Base-by-base conservation (phyloP, 2,797 vertebrate species). In the Hoplostethus mediterraneus region DNA sequence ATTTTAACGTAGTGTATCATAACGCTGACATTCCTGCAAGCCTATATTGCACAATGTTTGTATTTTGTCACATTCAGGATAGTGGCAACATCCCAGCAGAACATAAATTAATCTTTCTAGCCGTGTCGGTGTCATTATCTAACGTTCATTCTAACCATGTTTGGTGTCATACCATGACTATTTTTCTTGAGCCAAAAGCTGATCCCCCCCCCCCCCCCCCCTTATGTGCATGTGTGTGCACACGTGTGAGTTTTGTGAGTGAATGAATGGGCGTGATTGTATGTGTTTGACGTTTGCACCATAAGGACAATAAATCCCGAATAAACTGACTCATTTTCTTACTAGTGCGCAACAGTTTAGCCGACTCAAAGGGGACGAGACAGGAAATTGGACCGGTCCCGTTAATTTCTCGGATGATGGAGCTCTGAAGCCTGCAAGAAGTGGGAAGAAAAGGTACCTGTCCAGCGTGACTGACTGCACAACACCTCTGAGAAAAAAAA, bases 311-410 rank as follows among this genome's bases (percentile, higher is more conserved):
- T 77, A 87, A 90, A 88, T 80, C 75, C 77, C 82, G 91, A 95
- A 96, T 97, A 96, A 93, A 97, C 93, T 98, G 92, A 96, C 95
- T 98, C 94, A 1, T 98, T 99, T 95, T 98, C 93, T 98, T 96
- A 94, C 94, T 97, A 99, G 98, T 96, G 96, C 95, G 83, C 96
- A 97, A 96, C 97, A 97, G 95, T 98, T 98, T 97, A 97, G 95
- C 94, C 97, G 97, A 97, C 97, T 99, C 96, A 97, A 94, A 96
- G 97, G 96, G 88, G 97, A 97, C 95, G 97, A 98, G 89, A 94
- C 96, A 95, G 95, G 96, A 96, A 99, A 99, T 96, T 98, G 97
- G 98, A 99, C 95, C 93, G 94, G 97, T 93, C 95, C 96, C 81
- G 95, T 97, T 97, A 98, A 98, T 98, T 96, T 96, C 96, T 97